phyloP scores from a whole-genome alignment of 1,140 invertebrate genomes.

The Papilio machaon region DNA sequence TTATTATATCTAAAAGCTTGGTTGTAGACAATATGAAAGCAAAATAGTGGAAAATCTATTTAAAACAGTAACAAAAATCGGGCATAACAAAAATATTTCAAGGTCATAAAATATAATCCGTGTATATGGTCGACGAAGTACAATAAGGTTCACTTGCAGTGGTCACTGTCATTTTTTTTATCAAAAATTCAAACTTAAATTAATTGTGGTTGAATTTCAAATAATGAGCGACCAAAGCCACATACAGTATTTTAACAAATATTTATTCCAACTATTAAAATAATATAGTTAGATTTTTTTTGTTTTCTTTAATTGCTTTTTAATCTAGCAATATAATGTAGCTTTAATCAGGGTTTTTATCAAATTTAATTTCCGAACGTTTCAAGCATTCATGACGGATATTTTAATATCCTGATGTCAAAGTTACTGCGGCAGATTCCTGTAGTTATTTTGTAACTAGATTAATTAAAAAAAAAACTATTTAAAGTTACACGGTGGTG shows the following conservation, averaged over 20 bases:
- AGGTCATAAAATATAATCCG: no score
- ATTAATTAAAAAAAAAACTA: neutral
- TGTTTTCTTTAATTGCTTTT: neutral
- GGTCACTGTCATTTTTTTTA: no score
- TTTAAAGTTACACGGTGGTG: neutral
- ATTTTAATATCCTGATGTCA: conserved; percentile 17
- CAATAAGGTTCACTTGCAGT: no score
- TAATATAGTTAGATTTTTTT: neutral
- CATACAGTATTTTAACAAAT: neutral
- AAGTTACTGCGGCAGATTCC: conserved; percentile 15
- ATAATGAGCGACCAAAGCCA: no score
- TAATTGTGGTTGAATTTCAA: no score
- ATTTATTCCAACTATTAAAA: neutral
- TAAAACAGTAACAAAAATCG: no score
- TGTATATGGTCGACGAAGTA: no score
- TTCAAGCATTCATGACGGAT: neutral
- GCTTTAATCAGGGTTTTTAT: neutral
- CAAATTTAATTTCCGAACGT: neutral
- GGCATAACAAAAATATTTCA: no score
- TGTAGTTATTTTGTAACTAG: neutral
- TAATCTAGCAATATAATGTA: neutral
- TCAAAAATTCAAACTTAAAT: no score
- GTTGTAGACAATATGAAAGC: no score
- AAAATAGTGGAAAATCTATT: no score
- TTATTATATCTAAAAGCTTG: no score